Evolutionary conservation across 1,140 invertebrate species (phyloP).

Genomic region (Lucilia sericata): DNA sequence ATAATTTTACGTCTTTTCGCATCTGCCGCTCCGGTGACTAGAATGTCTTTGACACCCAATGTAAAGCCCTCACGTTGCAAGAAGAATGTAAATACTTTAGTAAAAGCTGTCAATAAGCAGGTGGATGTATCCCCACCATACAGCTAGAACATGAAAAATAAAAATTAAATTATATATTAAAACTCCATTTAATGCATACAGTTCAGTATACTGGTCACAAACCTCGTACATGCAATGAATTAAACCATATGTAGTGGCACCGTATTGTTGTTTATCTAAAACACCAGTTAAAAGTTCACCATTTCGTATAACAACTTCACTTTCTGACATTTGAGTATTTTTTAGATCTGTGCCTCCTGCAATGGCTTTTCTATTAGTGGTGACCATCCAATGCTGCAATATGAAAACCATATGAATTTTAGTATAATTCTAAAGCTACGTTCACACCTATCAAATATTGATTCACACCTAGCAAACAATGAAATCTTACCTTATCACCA

Average conservation of each 20-base stretch:
- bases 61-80: slow-evolving; percentile 94
- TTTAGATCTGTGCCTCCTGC: neutral
- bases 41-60: slow-evolving; percentile 94
- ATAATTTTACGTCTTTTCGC: slow-evolving; percentile 80
- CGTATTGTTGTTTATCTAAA: slow-evolving; percentile 97
- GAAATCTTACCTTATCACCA: slow-evolving; percentile 72
- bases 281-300: slow-evolving; percentile 93
- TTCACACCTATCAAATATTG: too few species aligned
- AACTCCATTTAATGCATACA: neutral
- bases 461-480: too few species aligned
- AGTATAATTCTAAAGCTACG: too few species aligned
- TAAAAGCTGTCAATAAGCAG: slow-evolving; percentile 87
- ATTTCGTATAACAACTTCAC: slow-evolving; percentile 88
- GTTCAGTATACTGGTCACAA: slow-evolving; percentile 30
- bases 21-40: slow-evolving; percentile 82
- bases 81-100: slow-evolving; percentile 91
- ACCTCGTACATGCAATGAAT: slow-evolving; percentile 93
- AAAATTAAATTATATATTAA: neutral
- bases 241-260: slow-evolving; percentile 92
- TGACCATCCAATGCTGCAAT: slow-evolving; percentile 38
- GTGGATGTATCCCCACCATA: slow-evolving; percentile 91
- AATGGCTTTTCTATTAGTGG: neutral
- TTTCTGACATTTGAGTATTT: slow-evolving; percentile 78
- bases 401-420: neutral
- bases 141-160: slow-evolving; percentile 70